Conservation (phyloP, 1,140 invertebrate genomes). For the Lasioglossum albipes region DNA sequence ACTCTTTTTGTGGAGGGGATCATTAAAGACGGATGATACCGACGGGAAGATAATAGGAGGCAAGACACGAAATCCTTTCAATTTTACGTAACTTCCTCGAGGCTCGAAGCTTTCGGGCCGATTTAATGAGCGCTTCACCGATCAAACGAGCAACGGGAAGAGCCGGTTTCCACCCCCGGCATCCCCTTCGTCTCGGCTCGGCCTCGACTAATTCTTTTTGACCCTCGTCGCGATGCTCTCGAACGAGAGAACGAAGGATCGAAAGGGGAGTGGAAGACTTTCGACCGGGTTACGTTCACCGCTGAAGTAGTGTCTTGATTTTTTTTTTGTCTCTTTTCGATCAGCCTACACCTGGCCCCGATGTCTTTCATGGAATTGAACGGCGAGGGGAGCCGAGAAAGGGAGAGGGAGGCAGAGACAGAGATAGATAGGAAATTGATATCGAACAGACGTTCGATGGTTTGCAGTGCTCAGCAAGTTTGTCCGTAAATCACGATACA, state of each 20-base stretch:
- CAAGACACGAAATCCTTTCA: conserved; percentile 56
- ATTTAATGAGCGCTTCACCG: conserved; percentile 67
- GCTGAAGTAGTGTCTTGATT: neutral
- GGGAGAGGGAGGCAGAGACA: conserved; percentile 5
- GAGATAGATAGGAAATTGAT: conserved; percentile 61
- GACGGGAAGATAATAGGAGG: neutral
- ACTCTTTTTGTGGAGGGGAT: conserved; percentile 37
- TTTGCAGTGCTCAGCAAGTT: conserved; percentile 71
- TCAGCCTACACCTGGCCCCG: neutral
- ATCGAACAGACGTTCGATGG: conserved; percentile 64
- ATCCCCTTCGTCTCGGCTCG: neutral
- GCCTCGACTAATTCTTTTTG: conserved; percentile 20
- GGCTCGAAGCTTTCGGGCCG: conserved; percentile 52
- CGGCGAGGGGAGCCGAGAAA: conserved; percentile 3
- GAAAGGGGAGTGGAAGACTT: neutral
- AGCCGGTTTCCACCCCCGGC: conserved; percentile 5
- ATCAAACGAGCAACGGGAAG: conserved; percentile 65
- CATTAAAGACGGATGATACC: neutral
- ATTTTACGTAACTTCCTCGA: conserved; percentile 70
- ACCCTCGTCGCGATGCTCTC: neutral
- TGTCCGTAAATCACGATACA: conserved; percentile 71
- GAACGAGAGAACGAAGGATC: neutral
- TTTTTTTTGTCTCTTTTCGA: neutral
- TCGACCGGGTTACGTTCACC: neutral
- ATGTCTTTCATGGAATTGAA: conserved; percentile 40